Conservation (phyloP, 2,113 vertebrate species). For the Hippoglossus stenolepis region DNA sequence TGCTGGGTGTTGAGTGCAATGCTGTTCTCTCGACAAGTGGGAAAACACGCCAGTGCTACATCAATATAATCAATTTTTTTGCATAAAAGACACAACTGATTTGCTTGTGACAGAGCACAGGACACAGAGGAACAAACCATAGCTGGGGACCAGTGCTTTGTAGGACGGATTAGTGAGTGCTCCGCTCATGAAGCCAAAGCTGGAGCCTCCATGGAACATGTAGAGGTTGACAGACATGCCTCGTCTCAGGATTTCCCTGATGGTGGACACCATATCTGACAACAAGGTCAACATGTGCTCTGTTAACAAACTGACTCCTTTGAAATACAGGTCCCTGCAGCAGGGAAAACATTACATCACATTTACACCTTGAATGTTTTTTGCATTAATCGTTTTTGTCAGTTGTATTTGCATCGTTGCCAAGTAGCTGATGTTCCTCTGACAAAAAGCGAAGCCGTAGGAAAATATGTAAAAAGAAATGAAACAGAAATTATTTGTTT, state of each 20-base stretch:
- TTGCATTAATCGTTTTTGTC: no score
- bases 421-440: no score
- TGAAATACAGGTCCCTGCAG: not conserved
- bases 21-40: not conserved
- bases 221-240: constrained; percentile 94
- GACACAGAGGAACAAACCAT: constrained; percentile 83
- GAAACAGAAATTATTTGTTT: no score
- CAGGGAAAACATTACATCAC: not conserved
- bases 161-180: constrained; percentile 87
- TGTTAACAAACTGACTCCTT: not conserved
- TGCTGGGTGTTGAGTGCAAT: constrained; percentile 38
- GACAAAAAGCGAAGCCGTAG: no score
- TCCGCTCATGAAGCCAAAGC: constrained; percentile 93
- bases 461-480: no score
- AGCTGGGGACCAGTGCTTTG: constrained; percentile 90
- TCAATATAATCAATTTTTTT: not conserved
- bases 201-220: constrained; percentile 97
- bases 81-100: not conserved
- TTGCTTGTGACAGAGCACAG: constrained; percentile 7
- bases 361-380: not conserved
- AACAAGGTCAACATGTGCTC: constrained; percentile 6
- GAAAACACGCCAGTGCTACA: not conserved
- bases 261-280: constrained; percentile 87
- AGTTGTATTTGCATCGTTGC: no score
- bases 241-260: constrained; percentile 83